Evolutionary conservation across 2,113 vertebrate genomes (phyloP).

Genomic region (Muscicapa adusta): DNA sequence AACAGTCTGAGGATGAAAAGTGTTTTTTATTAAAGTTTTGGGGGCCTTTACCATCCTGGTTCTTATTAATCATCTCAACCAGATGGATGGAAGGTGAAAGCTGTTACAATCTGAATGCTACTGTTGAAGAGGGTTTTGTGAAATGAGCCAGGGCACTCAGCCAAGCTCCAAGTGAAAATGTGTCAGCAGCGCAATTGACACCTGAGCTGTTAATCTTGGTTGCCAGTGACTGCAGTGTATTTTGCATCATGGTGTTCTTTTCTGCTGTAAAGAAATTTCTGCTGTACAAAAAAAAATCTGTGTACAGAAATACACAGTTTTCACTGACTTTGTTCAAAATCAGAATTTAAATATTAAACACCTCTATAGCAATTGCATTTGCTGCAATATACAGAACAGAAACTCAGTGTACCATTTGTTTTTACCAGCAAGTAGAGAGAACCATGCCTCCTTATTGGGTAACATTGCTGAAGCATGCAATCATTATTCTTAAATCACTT

Average conservation of each 20-base stretch:
- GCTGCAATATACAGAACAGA: neutral
- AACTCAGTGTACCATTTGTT: neutral
- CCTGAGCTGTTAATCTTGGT: constrained; percentile 43
- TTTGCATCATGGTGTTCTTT: neutral
- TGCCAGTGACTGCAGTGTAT: constrained; percentile 36
- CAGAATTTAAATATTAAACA: neutral
- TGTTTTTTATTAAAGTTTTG: neutral
- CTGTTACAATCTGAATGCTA: constrained; percentile 14
- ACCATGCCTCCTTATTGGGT: neutral
- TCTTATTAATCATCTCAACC: neutral
- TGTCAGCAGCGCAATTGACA: constrained; percentile 45
- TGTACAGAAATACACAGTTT: neutral
- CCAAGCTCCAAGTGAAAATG: constrained; percentile 44
- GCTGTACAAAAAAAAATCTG: neutral
- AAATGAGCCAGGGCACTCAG: constrained; percentile 24
- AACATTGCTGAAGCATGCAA: neutral
- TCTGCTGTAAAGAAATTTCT: neutral
- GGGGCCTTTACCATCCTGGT: neutral
- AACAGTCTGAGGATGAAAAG: neutral
- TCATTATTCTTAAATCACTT: neutral
- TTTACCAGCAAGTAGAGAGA: neutral
- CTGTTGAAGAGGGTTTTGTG: constrained; percentile 4
- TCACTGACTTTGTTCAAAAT: neutral
- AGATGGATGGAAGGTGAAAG: constrained; percentile 49
- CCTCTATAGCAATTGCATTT: neutral